Conservation (phyloP, 2,888 invertebrate species). For the Malacosoma neustria region DNA sequence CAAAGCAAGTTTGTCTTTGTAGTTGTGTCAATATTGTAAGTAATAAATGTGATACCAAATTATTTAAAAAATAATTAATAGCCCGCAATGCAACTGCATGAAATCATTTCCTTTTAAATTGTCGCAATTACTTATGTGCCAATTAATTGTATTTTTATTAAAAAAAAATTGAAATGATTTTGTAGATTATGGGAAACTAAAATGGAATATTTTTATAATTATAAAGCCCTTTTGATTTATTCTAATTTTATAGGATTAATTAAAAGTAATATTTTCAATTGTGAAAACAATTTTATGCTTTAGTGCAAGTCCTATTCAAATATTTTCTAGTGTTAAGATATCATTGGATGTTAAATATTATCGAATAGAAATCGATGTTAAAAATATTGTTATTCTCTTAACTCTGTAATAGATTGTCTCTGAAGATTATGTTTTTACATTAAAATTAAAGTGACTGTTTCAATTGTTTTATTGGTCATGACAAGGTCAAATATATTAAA, state of each 20-base stretch:
- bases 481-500: no score
- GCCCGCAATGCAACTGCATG: conserved; percentile 8
- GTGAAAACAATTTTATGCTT: background rate
- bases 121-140: conserved; percentile 38
- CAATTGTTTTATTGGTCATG: conserved; percentile 31
- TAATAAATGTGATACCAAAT: conserved; percentile 49
- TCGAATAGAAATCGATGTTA: conserved; percentile 34
- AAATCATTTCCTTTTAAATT: conserved; percentile 19
- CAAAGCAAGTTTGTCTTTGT: background rate
- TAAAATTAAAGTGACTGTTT: conserved; percentile 62
- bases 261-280: conserved; percentile 2
- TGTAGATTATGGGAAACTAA: no score
- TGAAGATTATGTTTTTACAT: conserved; percentile 64
- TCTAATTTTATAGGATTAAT: no score
- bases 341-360: conserved; percentile 11
- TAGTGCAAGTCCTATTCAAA: conserved; percentile 7
- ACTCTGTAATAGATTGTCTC: conserved; percentile 40
- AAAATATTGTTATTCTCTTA: conserved; percentile 52
- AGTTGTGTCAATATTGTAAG: conserved; percentile 30
- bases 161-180: conserved; percentile 17
- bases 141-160: conserved; percentile 33
- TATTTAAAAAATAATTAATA: conserved; percentile 20
- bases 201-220: no score
- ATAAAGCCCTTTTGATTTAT: no score
- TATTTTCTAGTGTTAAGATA: conserved; percentile 6